phyloP scores from a whole-genome alignment of 2,113 vertebrate genomes.

The Syrrhaptes paradoxus region DNA sequence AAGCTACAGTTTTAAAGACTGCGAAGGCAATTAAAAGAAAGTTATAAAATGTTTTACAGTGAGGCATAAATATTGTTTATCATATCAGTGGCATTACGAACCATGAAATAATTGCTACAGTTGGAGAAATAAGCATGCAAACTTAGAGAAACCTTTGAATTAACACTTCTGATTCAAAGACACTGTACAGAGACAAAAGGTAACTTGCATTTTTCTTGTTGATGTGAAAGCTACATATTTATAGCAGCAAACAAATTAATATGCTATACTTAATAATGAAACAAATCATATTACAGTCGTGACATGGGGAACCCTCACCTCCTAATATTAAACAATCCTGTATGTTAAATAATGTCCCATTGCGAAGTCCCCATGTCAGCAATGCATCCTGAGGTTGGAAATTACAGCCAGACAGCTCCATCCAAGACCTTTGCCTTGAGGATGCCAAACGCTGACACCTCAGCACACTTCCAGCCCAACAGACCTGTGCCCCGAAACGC shows the following conservation, averaged over 20 bases:
- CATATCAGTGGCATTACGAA: slow-evolving; percentile 80
- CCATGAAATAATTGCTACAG: slow-evolving; percentile 82
- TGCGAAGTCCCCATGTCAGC: not conserved
- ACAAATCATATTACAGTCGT: slow-evolving; percentile 35
- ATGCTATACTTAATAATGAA: slow-evolving; percentile 23
- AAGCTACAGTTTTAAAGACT: slow-evolving; percentile 88
- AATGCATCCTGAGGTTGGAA: not conserved
- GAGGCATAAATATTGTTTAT: slow-evolving; percentile 86
- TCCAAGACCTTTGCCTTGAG: not conserved
- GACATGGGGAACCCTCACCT: not conserved
- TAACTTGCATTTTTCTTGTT: slow-evolving; percentile 52
- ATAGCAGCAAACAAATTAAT: slow-evolving; percentile 57
- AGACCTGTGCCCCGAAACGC: not conserved
- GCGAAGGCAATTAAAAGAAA: slow-evolving; percentile 88
- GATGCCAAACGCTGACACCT: not conserved
- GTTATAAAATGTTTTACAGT: slow-evolving; percentile 83
- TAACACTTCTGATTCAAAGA: slow-evolving; percentile 69
- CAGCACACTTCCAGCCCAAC: not conserved
- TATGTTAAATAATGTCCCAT: not conserved
- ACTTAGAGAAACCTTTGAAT: slow-evolving; percentile 74
- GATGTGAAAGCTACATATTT: slow-evolving; percentile 39
- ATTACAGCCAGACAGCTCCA: not conserved
- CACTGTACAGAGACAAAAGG: slow-evolving; percentile 39
- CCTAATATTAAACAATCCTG: not conserved
- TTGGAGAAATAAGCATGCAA: slow-evolving; percentile 71